A percentile compares a stretch with the other conserved stretches of the same genome.
phyloP scores from a whole-genome alignment of 1,140 invertebrate species.

The Magallana ariakensis region DNA sequence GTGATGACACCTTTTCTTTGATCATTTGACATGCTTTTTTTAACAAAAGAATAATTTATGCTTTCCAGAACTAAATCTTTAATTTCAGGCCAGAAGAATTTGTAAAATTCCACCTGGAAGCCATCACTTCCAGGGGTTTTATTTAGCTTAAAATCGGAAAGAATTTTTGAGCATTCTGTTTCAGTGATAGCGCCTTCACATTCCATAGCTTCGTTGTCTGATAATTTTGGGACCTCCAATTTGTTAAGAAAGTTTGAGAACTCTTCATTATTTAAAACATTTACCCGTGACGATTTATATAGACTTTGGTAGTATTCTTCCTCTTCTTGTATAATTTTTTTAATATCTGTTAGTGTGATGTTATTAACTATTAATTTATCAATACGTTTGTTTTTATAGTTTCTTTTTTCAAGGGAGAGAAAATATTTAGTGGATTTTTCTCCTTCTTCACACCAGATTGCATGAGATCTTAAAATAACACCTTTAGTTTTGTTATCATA shows the following conservation, averaged over 20 bases:
- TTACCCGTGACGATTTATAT: too few relatives aligned
- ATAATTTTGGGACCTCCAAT: too few relatives aligned
- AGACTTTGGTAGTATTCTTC: neutral
- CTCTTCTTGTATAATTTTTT: neutral
- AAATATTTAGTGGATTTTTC: neutral
- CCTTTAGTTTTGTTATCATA: neutral
- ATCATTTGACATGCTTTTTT: too few relatives aligned
- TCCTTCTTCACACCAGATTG: neutral
- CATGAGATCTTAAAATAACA: neutral
- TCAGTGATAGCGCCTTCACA: slow-evolving; percentile 3
- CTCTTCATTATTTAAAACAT: too few relatives aligned
- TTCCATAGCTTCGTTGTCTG: too few relatives aligned
- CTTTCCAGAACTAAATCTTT: neutral
- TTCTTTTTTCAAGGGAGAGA: slow-evolving; percentile 11
- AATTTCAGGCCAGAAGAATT: neutral
- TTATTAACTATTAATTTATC: neutral
- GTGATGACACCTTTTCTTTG: neutral
- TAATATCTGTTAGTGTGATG: neutral
- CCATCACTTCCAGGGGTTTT: slow-evolving; percentile 4
- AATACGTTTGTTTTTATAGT: slow-evolving; percentile 8
- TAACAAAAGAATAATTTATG: too few relatives aligned
- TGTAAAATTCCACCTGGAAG: slow-evolving; percentile 5
- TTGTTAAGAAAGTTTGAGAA: too few relatives aligned
- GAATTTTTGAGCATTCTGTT: neutral
- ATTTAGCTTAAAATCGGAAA: neutral